Evolutionary conservation across 2,797 vertebrate genomes (phyloP).

Genomic region (Phoebastria nigripes): DNA sequence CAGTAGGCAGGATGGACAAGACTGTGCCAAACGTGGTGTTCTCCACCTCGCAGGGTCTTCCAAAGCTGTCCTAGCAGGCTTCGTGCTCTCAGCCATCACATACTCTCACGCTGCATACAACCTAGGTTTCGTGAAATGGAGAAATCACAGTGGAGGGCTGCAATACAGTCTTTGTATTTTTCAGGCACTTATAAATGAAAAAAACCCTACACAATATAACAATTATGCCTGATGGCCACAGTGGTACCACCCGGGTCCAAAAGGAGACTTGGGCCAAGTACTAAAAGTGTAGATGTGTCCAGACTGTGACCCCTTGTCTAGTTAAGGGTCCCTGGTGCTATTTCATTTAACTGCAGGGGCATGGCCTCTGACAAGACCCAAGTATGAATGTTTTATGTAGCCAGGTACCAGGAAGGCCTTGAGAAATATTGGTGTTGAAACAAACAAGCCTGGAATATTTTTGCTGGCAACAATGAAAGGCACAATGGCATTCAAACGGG

Average conservation of each 20-base stretch:
- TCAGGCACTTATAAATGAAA: not conserved
- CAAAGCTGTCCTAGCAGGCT: not conserved
- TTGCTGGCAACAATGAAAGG: constrained; percentile 41
- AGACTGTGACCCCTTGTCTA: not conserved
- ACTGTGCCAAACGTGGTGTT: rapidly evolving
- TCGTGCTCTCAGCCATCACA: not conserved
- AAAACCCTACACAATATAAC: not conserved
- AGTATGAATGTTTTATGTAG: not conserved
- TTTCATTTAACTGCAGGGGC: not conserved
- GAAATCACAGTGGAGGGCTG: not conserved
- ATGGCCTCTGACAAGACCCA: not conserved
- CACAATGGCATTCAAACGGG: not conserved
- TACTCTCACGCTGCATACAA: rapidly evolving
- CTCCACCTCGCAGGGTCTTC: not conserved
- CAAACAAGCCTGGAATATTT: constrained; percentile 40
- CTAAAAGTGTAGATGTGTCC: not conserved
- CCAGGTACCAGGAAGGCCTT: constrained; percentile 1
- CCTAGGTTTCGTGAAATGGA: not conserved
- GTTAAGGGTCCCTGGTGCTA: not conserved
- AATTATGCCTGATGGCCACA: not conserved
- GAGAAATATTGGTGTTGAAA: constrained; percentile 43
- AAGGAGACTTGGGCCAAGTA: not conserved
- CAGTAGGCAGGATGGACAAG: not conserved
- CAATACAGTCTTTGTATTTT: not conserved
- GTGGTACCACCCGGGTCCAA: not conserved